phyloP scores from a whole-genome alignment of 2,888 invertebrate genomes.

The Tiliacea aurago region DNA sequence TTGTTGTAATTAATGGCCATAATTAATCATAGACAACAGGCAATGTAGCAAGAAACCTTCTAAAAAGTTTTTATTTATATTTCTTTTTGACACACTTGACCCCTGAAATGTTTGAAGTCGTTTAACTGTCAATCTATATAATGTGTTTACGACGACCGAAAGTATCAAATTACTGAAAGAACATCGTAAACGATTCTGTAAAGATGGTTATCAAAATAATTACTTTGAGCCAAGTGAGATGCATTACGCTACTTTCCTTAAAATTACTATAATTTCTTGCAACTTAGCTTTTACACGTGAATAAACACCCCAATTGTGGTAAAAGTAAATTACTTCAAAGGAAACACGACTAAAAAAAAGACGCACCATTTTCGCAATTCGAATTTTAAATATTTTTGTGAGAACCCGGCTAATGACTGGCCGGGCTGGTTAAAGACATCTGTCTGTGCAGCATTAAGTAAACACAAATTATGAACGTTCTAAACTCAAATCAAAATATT shows the following conservation, averaged over 20 bases:
- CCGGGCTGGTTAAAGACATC: neutral
- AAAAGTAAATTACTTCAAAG: conserved; percentile 25
- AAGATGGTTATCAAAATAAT: conserved; percentile 65
- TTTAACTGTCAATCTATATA: conserved; percentile 75
- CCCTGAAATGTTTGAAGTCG: conserved; percentile 69
- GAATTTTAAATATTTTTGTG: conserved; percentile 33
- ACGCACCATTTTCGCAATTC: conserved; percentile 32
- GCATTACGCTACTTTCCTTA: conserved; percentile 46
- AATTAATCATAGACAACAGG: conserved; percentile 45
- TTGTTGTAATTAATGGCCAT: conserved; percentile 36
- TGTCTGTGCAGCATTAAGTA: neutral
- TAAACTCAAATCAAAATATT: neutral
- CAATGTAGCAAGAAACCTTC: conserved; percentile 6
- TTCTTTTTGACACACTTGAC: conserved; percentile 61
- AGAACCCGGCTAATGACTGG: no score
- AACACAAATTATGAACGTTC: neutral
- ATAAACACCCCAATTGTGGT: conserved; percentile 33
- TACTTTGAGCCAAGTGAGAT: conserved; percentile 22
- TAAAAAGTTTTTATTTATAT: conserved; percentile 38
- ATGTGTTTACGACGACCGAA: conserved; percentile 64
- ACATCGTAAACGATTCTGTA: conserved; percentile 43
- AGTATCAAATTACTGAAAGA: conserved; percentile 73
- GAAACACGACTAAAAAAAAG: conserved; percentile 1
- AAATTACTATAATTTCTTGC: conserved; percentile 53
- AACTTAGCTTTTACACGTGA: conserved; percentile 32